Conservation (phyloP, 1,140 invertebrate genomes). For the Drosophila eugracilis region DNA sequence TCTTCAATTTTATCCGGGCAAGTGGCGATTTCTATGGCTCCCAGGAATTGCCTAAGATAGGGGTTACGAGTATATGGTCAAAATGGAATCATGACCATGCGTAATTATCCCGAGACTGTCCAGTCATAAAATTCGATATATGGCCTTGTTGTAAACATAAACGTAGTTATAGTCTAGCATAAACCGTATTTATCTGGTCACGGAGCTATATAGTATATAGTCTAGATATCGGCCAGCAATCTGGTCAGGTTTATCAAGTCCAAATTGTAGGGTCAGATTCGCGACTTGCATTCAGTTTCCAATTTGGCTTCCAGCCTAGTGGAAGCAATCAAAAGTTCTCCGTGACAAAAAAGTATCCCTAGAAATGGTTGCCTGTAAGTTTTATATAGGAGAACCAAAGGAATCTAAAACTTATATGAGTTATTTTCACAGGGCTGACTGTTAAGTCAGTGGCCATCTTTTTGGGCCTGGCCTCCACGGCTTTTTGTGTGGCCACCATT, state of each 20-base stretch:
- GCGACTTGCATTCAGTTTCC: constrained; percentile 50
- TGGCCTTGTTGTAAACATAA: constrained; percentile 25
- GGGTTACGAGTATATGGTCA: constrained; percentile 5
- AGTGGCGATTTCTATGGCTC: constrained; percentile 62
- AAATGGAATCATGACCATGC: constrained; percentile 23
- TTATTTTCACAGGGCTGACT: constrained; percentile 64
- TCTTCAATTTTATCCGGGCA: constrained; percentile 47
- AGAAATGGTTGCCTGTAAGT: constrained; percentile 74
- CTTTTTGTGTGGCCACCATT: constrained; percentile 85
- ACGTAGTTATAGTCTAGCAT: constrained; percentile 22
- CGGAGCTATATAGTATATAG: constrained; percentile 22
- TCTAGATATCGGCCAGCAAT: constrained; percentile 50
- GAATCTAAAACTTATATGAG: not conserved
- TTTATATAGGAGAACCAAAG: not conserved
- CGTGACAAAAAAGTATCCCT: constrained; percentile 28
- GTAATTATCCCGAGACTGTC: constrained; percentile 32
- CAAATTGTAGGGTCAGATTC: constrained; percentile 65
- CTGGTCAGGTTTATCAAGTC: constrained; percentile 53
- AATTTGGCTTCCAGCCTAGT: constrained; percentile 33
- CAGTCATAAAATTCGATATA: constrained; percentile 47
- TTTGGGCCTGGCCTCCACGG: constrained; percentile 69
- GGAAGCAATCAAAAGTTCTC: constrained; percentile 50
- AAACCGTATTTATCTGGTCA: constrained; percentile 38
- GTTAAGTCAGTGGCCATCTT: constrained; percentile 74
- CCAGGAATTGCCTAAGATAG: constrained; percentile 17